Evolutionary conservation across 2,888 invertebrate genomes (phyloP).

Genomic region (Deilephila porcellus): DNA sequence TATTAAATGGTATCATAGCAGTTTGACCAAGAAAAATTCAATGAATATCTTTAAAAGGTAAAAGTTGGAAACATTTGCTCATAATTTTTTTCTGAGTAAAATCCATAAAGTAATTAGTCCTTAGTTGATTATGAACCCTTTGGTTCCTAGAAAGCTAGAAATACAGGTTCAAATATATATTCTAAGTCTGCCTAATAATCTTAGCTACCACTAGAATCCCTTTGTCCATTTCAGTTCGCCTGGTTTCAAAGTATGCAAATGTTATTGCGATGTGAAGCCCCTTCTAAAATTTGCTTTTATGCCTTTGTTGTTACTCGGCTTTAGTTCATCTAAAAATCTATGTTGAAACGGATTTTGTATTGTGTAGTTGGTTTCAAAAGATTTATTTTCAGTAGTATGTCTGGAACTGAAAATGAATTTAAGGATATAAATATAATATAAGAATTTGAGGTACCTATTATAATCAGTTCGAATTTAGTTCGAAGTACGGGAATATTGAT

Average conservation of each 20-base stretch:
- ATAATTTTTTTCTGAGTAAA: too few species aligned
- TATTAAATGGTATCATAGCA: too few species aligned
- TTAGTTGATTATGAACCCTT: background rate
- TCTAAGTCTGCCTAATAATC: background rate
- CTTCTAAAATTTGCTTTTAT: background rate
- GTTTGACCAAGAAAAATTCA: too few species aligned
- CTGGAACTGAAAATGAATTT: background rate
- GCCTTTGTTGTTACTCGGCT: background rate
- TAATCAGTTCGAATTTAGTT: too few species aligned
- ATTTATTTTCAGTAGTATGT: background rate
- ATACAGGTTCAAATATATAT: background rate
- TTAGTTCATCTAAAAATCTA: background rate
- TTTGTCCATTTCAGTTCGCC: constrained; percentile 3
- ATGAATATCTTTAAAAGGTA: too few species aligned
- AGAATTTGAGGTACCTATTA: too few species aligned
- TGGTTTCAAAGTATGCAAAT: background rate
- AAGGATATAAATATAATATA: too few species aligned
- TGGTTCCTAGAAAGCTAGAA: background rate
- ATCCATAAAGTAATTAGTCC: too few species aligned
- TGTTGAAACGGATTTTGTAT: background rate
- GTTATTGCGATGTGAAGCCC: background rate
- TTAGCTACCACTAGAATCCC: background rate
- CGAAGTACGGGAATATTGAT: too few species aligned
- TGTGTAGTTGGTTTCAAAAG: background rate
- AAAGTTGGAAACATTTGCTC: too few species aligned